phyloP scores from a whole-genome alignment of 2,888 invertebrate species.

The Pyrochroa serraticornis region DNA sequence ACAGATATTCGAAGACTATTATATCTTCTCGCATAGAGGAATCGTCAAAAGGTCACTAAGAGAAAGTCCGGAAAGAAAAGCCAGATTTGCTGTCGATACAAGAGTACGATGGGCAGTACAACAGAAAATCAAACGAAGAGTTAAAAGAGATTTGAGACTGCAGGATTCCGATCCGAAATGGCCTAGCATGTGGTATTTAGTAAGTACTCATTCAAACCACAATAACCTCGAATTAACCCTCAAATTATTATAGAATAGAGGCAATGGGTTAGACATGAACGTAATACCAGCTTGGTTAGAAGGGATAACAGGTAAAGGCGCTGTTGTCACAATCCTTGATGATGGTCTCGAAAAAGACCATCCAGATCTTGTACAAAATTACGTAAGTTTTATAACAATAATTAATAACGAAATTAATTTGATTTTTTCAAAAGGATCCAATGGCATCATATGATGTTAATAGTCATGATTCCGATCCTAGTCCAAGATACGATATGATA shows the following conservation, averaged over 20 bases:
- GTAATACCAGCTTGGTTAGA: slow-evolving; percentile 94
- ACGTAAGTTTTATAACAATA: slow-evolving; percentile 77
- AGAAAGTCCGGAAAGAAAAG: slow-evolving; percentile 74
- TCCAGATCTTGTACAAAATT: slow-evolving; percentile 89
- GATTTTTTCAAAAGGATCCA: slow-evolving; percentile 73
- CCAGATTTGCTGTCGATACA: slow-evolving; percentile 72
- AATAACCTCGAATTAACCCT: too few species aligned
- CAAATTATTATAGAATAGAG: slow-evolving; percentile 73
- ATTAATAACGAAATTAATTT: slow-evolving; percentile 11
- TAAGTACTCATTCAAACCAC: slow-evolving; percentile 62
- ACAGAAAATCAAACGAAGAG: slow-evolving; percentile 77
- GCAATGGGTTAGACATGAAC: slow-evolving; percentile 94
- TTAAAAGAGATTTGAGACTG: slow-evolving; percentile 79
- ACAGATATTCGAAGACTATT: slow-evolving; percentile 88
- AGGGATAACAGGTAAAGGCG: slow-evolving; percentile 91
- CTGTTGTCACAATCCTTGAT: slow-evolving; percentile 96
- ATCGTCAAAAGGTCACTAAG: slow-evolving; percentile 78
- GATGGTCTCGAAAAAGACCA: slow-evolving; percentile 96
- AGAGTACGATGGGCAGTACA: slow-evolving; percentile 85
- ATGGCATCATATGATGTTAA: slow-evolving; percentile 97
- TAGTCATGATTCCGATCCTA: slow-evolving; percentile 93
- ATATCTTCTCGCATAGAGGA: slow-evolving; percentile 81
- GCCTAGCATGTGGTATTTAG: slow-evolving; percentile 97
- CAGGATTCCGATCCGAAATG: slow-evolving; percentile 81
- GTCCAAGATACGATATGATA: slow-evolving; percentile 95